Base-by-base conservation (phyloP, 2,113 vertebrate species). In the Rousettus leschenaultii region DNA sequence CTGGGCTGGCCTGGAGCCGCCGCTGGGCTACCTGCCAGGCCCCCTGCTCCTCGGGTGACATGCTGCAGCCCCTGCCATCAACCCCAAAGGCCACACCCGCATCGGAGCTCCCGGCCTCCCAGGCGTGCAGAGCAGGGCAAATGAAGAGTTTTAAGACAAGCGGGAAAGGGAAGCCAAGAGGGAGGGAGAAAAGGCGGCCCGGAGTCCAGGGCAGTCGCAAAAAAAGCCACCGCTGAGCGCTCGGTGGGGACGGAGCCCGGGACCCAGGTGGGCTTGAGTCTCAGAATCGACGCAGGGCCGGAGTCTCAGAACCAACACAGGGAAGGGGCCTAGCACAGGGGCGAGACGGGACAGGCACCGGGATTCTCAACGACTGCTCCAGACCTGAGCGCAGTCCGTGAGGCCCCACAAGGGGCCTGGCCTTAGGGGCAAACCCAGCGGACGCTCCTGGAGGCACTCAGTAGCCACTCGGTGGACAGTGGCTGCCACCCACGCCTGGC, bases 341-440 rank as follows among this genome's bases (percentile, higher is more conserved):
- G 5, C 0, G 7, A 24, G 33, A 12, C 2, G 0, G 18, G 26
- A 14, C 0, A 2, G 48, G 22, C n/a, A 1, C 0, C 0, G 21
- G 19, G 5, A 7, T 9, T 38, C 59, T 1, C 3, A 11, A 26
- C 12, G 55, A 35, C 4, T 9, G 22, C 35, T 19, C 40, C 48
- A 45, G 70, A 38, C 33, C 95, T 11, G 55, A 55, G 71, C 35
- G 6, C 24, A 4, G 1, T 11, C 0, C 11, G 1, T 8, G 10
- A 28, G 13, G 38, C 26, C 33, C 35, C 48, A 5, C 12, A 1
- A 15, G 1, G 2, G 74, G 22, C 16, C 53, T 10, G 8, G 7
- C 66, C 22, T n/a, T 0, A 5, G 40, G 63, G 40, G 59, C 40
- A n/a, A 55, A n/a, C 7, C 19, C 66, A 21, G 33, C 6, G 40